Evolutionary conservation across 2,797 vertebrate species (phyloP), one percentile per base, ranked within the genome.

Genomic region (Nothura maculosa): DNA sequence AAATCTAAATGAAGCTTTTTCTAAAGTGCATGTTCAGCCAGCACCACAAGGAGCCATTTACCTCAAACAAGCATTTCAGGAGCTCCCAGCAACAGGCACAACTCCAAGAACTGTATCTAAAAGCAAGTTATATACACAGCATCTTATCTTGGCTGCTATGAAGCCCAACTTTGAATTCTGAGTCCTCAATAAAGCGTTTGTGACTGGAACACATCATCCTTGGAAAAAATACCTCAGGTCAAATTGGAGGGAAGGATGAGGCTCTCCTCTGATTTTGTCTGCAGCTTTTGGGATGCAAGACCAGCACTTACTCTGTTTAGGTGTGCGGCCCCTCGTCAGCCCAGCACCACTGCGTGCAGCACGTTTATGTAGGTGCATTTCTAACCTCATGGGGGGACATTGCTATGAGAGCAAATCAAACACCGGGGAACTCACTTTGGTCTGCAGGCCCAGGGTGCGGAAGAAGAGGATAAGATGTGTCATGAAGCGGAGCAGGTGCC

Each of bases 401-500:
- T 63, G 79, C 63, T 69, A 15, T 3, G 25, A 60, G 16, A 92
- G 27, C 27, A 73, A 81, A 57, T 47, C 55, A 48, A 78, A 58
- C 4, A 17, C 5, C 64, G 62, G 17, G 11, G 55, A 81, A 63
- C 73, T 93, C 97, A 99, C 99, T 98, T 99, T 99, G 45, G 98
- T 98, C 24, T 98, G 99, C 62, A 99, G 98, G 62, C 99, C 99
- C 96, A 99, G 96, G 32, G 98, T 98, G n/a, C 98, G 98, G 96
- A 99, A 99, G 95, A 99, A 99, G 92, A 99, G 96, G 95, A 99
- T 97, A 28, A 99, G 98, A 95, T 99, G 99, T 3, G 98, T 98
- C 99, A 99, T 99, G 96, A 99, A 99, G 55, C 99, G 99, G 90
- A 99, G 98, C 47, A 99, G 98, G 91, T 99, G 99, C 42, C 98